Conservation (phyloP, 2,888 invertebrate species). For the Aelia acuminata region DNA sequence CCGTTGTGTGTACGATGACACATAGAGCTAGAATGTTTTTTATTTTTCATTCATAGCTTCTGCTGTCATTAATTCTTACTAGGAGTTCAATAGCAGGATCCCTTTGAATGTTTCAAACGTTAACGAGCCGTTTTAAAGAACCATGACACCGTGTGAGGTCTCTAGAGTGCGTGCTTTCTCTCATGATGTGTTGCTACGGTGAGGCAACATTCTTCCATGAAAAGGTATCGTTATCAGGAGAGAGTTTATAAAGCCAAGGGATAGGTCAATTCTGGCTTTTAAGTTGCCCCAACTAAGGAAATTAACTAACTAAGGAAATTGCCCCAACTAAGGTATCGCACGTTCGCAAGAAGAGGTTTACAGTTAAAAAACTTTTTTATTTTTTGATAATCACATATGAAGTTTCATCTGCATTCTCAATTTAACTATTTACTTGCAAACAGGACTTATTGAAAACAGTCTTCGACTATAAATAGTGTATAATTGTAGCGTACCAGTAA, state of each 20-base stretch:
- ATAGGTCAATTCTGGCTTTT: not conserved
- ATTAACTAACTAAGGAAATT: no score
- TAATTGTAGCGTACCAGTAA: no score
- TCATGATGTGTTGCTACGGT: not conserved
- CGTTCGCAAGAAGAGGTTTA: no score
- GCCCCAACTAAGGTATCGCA: no score
- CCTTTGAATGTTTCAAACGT: slow-evolving; percentile 40
- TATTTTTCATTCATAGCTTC: slow-evolving; percentile 42
- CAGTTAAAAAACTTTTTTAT: no score
- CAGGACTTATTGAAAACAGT: no score
- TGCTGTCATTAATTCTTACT: slow-evolving; percentile 37
- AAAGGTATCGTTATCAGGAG: not conserved
- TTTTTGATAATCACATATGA: no score
- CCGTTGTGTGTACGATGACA: not conserved
- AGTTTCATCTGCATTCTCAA: no score
- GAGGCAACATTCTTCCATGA: not conserved
- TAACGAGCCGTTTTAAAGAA: slow-evolving; percentile 28
- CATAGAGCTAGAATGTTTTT: not conserved
- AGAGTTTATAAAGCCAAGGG: not conserved
- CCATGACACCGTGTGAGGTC: slow-evolving; percentile 37
- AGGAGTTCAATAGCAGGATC: not conserved
- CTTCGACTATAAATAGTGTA: no score
- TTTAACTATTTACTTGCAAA: no score
- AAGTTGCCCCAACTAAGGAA: no score
- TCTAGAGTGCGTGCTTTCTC: not conserved